These are phyloP conservation scores for Lateolabrax maculatus DNA, from an alignment of 2,797 vertebrate species.

Conservation along the genomic window DNA sequence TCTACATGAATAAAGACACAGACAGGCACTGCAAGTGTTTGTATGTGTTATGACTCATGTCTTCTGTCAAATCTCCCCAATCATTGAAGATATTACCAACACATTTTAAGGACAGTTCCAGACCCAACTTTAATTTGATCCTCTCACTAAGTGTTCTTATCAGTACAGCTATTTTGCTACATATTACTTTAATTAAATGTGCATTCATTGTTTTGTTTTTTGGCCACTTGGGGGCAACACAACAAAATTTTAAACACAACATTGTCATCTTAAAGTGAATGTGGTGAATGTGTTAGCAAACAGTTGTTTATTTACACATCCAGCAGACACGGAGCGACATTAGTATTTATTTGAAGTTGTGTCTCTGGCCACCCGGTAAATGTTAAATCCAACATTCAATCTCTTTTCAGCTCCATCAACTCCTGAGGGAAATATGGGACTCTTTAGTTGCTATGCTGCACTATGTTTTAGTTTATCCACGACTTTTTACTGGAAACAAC, in stretches of 20 bases:
- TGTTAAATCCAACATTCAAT: background rate
- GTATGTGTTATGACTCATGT: background rate
- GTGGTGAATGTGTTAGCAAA: too few relatives aligned
- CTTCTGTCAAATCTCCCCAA: background rate
- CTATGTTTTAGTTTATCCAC: background rate
- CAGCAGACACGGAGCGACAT: background rate
- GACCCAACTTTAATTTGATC: background rate
- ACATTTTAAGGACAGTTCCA: background rate
- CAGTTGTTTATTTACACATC: background rate
- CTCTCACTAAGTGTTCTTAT: background rate
- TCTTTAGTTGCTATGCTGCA: background rate
- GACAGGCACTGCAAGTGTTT: background rate
- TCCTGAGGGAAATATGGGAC: background rate
- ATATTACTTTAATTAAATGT: too few relatives aligned
- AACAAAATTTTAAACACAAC: background rate
- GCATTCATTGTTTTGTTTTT: too few relatives aligned
- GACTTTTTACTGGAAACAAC: too few relatives aligned
- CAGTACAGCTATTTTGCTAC: too few relatives aligned
- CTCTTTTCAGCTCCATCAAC: background rate
- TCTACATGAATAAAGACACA: conserved; percentile 17
- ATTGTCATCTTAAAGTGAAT: background rate
- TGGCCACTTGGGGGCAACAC: background rate
- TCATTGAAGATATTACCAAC: background rate
- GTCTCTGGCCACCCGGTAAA: background rate
- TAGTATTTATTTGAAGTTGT: background rate